Evolutionary conservation across 2,797 vertebrate species (phyloP).

Genomic region (Cygnus olor): DNA sequence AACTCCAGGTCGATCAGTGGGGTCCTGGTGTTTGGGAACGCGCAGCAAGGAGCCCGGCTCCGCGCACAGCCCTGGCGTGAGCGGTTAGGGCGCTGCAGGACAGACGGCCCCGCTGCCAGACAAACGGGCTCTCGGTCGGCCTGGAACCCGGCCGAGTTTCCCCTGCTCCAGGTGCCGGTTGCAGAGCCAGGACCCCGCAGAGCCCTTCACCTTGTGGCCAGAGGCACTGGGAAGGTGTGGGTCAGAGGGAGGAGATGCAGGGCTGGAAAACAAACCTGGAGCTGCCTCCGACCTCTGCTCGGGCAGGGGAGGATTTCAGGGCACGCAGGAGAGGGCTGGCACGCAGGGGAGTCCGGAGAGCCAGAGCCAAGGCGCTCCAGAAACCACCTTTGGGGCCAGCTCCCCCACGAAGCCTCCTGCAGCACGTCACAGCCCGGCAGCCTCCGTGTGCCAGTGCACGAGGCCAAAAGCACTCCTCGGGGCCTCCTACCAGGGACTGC

Average conservation of each 20-base stretch:
- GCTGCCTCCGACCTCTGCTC: background rate
- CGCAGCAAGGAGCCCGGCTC: background rate
- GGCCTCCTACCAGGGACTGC: background rate
- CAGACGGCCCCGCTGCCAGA: accelerated
- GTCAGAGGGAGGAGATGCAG: background rate
- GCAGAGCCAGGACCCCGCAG: background rate
- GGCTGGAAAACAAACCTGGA: background rate
- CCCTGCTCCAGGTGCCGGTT: background rate
- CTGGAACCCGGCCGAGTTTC: accelerated
- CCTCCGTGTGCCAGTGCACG: no score
- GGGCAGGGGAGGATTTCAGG: background rate
- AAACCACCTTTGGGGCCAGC: background rate
- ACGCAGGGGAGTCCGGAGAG: background rate
- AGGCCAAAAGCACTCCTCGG: background rate
- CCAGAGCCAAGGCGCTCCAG: background rate
- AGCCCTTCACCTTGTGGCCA: background rate
- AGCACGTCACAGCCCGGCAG: background rate
- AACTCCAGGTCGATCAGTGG: accelerated
- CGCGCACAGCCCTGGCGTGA: accelerated
- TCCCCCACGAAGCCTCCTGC: no score
- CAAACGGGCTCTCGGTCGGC: background rate
- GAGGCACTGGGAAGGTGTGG: background rate
- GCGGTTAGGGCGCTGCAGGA: accelerated
- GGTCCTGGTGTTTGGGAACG: accelerated
- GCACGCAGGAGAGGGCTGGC: background rate